Evolutionary conservation across 2,797 vertebrate genomes (phyloP).

Genomic region (Coregonus ussuriensis): DNA sequence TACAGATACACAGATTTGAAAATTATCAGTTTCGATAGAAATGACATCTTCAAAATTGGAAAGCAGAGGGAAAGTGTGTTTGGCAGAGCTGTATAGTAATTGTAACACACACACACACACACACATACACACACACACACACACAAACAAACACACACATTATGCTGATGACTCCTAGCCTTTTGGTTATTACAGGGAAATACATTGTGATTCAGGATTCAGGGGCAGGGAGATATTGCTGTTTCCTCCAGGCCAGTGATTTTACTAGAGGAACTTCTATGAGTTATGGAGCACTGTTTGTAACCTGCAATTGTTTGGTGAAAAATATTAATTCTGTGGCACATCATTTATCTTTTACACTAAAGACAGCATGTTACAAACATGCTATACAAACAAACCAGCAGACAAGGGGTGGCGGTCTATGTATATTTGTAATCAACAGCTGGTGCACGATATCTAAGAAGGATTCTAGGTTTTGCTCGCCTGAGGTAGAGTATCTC

Average conservation of each 20-base stretch:
- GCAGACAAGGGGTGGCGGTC: too few relatives aligned
- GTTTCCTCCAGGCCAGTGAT: not conserved
- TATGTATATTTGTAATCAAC: too few relatives aligned
- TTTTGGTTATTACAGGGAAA: constrained; percentile 15
- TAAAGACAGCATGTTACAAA: not conserved
- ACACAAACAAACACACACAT: constrained; percentile 8
- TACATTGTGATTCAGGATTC: constrained; percentile 12
- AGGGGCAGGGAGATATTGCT: not conserved
- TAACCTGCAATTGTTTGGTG: too few relatives aligned
- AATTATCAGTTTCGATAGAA: constrained; percentile 26
- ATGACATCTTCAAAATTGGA: constrained; percentile 33
- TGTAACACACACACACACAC: not conserved
- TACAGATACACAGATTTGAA: constrained; percentile 20
- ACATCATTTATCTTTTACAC: too few relatives aligned
- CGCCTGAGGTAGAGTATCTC: too few relatives aligned
- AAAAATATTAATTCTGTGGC: not conserved
- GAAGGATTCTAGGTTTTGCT: too few relatives aligned
- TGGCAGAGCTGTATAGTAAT: constrained; percentile 7
- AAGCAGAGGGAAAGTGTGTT: constrained; percentile 7
- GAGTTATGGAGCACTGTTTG: not conserved
- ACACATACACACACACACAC: not conserved
- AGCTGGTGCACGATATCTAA: too few relatives aligned
- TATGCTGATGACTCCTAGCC: constrained; percentile 18
- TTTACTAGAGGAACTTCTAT: not conserved
- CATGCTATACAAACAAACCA: too few relatives aligned